Base-by-base conservation (phyloP, 2,888 invertebrate species). In the Pteria penguin region DNA sequence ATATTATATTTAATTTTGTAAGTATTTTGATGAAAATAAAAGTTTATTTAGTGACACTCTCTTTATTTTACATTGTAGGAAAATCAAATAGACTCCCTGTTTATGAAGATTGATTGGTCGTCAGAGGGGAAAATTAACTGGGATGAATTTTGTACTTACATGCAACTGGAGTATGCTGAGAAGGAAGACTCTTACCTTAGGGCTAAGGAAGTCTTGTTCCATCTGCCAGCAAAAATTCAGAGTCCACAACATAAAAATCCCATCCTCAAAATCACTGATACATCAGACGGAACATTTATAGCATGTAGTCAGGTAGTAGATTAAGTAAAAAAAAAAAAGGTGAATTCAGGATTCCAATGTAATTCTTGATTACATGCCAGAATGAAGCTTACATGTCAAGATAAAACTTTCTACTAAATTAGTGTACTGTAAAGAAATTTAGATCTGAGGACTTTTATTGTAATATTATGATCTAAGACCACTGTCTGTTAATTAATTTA, bases 111-210 rank as follows among this genome's bases (percentile, higher is more conserved):
- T 54, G 92, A 92, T 84, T 92, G 91, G 91, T 88, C 91, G 0
- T 91, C 91, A 1, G 89, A 91, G 70, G 91, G 91, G 0, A 78
- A 84, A 5, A 92, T 92, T 78, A 89, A 90, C 0, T 92, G 92
- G 92, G 92, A 92, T 84, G 92, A 92, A 82, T 92, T 92, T 83
- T 92, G 92, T 84, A 92, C 91, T 1, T 92, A 92, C 87, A 92
- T 92, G 91, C 92, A 92, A 82, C 85, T 92, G 65, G 91, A 92
- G 78, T 92, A 91, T 81, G 89, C 91, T 0, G 92, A 92, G 83
- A 92, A 92, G 80, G 92, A 91, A 76, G 91, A 91, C 76, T 90
- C 90, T 2, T 91, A 91, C 73, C 84, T 89, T 27, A 80, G 90
- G 24, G 86, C 89, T 11, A 90, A 90, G 73, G 91, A 91, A 68